These are phyloP conservation scores for Spea bombifrons DNA, from an alignment of 2,113 vertebrate genomes.

Conservation along the genomic window DNA sequence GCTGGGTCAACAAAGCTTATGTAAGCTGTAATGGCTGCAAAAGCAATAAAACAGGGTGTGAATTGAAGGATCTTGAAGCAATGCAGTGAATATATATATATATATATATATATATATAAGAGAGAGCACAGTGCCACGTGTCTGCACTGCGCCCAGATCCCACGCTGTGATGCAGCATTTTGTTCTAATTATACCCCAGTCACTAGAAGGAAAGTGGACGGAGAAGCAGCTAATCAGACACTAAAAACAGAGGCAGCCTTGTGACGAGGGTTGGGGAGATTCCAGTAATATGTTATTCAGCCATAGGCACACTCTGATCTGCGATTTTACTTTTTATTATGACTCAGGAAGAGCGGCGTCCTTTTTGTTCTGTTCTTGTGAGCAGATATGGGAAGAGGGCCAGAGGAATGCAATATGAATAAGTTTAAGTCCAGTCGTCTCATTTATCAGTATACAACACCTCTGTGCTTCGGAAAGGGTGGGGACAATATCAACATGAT, in stretches of 20 bases:
- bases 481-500: neutral
- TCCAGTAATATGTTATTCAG: slow-evolving; percentile 21
- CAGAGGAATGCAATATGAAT: slow-evolving; percentile 21
- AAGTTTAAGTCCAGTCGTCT: neutral
- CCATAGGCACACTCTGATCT: slow-evolving; percentile 8
- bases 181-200: slow-evolving; percentile 60
- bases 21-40: too few relatives aligned
- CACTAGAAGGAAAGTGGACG: slow-evolving; percentile 47
- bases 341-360: slow-evolving; percentile 35
- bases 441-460: neutral
- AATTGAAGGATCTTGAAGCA: too few relatives aligned
- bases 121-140: too few relatives aligned
- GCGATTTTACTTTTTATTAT: slow-evolving; percentile 16
- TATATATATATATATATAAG: too few relatives aligned
- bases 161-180: slow-evolving; percentile 63
- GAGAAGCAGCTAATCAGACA: neutral
- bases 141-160: slow-evolving; percentile 22
- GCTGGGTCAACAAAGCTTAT: too few relatives aligned
- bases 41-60: too few relatives aligned
- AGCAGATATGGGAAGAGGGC: slow-evolving; percentile 17
- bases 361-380: slow-evolving; percentile 26
- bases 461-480: neutral
- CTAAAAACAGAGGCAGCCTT: neutral
- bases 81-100: too few relatives aligned
- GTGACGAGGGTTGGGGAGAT: neutral